These are phyloP conservation scores for Pediacus dermestoides DNA, from an alignment of 2,888 invertebrate species.

Conservation along the genomic window DNA sequence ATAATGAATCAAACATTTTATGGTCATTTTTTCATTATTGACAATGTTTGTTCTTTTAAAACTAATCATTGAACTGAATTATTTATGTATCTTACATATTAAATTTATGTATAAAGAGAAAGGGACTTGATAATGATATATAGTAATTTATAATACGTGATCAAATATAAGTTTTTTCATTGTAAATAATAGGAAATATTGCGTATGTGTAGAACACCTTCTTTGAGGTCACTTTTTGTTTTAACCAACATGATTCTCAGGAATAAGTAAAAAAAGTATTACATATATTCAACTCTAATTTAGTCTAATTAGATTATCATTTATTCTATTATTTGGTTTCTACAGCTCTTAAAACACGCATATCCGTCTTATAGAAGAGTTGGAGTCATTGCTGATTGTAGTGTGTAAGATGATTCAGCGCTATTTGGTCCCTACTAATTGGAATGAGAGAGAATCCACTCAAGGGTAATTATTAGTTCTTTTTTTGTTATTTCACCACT, in stretches of 20 bases:
- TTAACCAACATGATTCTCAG: too few relatives aligned
- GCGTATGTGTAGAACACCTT: too few relatives aligned
- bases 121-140: conserved; percentile 39
- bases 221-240: too few relatives aligned
- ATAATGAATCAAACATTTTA: too few relatives aligned
- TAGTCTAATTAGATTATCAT: background rate
- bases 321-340: conserved; percentile 4
- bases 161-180: too few relatives aligned
- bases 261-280: too few relatives aligned
- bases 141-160: conserved; percentile 37
- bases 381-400: conserved; percentile 26
- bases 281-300: too few relatives aligned
- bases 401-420: conserved; percentile 38
- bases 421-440: conserved; percentile 39
- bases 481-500: conserved; percentile 39
- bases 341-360: conserved; percentile 16
- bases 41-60: too few relatives aligned
- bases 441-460: conserved; percentile 37
- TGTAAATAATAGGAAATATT: too few relatives aligned
- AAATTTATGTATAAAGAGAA: conserved; percentile 36
- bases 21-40: too few relatives aligned
- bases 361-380: conserved; percentile 17
- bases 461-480: conserved; percentile 39
- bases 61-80: too few relatives aligned
- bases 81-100: too few relatives aligned